Evolutionary conservation across 2,888 invertebrate genomes (phyloP).

Genomic region (Agrotis ipsilon): DNA sequence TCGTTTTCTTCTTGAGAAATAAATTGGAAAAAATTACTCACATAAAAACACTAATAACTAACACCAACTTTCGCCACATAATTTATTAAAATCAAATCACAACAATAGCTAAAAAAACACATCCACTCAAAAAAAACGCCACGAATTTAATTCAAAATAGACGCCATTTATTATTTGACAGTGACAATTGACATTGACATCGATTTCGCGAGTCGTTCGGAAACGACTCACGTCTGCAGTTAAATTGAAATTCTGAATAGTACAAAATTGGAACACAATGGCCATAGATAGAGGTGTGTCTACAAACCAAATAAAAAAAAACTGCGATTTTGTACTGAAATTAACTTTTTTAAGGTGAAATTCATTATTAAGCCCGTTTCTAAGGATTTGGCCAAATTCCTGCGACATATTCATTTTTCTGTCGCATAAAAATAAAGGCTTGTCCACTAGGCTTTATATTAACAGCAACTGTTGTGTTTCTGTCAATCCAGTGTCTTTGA

Average conservation of each 20-base stretch:
- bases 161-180: neutral
- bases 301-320: slow-evolving; percentile 5
- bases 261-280: slow-evolving; percentile 27
- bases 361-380: no score
- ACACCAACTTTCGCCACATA: slow-evolving; percentile 29
- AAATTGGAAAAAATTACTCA: slow-evolving; percentile 6
- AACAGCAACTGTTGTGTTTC: no score
- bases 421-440: slow-evolving; percentile 16
- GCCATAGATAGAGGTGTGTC: slow-evolving; percentile 15
- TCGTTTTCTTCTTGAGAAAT: neutral
- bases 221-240: slow-evolving; percentile 15
- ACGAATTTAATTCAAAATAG: slow-evolving; percentile 7
- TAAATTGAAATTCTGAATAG: slow-evolving; percentile 34
- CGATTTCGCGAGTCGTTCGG: slow-evolving; percentile 28
- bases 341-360: no score
- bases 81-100: slow-evolving; percentile 4
- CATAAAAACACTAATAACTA: slow-evolving; percentile 19
- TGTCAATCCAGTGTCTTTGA: no score
- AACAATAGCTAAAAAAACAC: neutral
- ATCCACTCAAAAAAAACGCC: slow-evolving; percentile 1
- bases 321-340: neutral
- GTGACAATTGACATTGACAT: slow-evolving; percentile 8
- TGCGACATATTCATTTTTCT: neutral
- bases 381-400: no score
- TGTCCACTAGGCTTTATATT: neutral